Conservation (phyloP, 1,140 invertebrate genomes). For the Glossosoma conforme region DNA sequence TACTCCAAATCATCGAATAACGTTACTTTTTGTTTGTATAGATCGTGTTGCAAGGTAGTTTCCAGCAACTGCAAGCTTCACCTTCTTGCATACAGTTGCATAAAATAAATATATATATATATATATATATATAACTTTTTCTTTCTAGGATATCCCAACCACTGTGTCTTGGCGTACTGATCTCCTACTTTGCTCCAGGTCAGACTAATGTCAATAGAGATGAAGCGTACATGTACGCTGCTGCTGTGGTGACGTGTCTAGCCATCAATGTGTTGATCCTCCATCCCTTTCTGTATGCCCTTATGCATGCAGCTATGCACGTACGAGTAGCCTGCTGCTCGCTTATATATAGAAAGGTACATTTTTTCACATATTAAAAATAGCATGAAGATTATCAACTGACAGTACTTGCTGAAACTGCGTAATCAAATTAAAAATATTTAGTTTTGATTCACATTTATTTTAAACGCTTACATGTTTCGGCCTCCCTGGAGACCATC, state of each 20-base stretch:
- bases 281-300: slow-evolving; percentile 73
- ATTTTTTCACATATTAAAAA: too few species aligned
- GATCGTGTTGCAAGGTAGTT: slow-evolving; percentile 16
- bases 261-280: slow-evolving; percentile 59
- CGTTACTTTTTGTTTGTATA: slow-evolving; percentile 1
- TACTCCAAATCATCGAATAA: too few species aligned
- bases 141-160: slow-evolving; percentile 64
- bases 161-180: slow-evolving; percentile 60
- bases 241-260: slow-evolving; percentile 62
- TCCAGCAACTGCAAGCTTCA: neutral
- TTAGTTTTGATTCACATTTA: too few species aligned
- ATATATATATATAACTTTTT: neutral
- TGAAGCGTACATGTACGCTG: slow-evolving; percentile 64
- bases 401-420: too few species aligned
- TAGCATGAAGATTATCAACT: too few species aligned
- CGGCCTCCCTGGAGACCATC: too few species aligned
- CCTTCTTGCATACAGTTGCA: neutral
- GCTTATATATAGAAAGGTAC: slow-evolving; percentile 76
- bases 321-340: slow-evolving; percentile 73
- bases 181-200: slow-evolving; percentile 61
- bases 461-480: too few species aligned
- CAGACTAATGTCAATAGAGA: slow-evolving; percentile 41
- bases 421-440: too few species aligned
- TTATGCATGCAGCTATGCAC: slow-evolving; percentile 68
- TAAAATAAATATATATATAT: neutral